Evolutionary conservation across 2,888 invertebrate species (phyloP).

Genomic region (Alcis repandata): DNA sequence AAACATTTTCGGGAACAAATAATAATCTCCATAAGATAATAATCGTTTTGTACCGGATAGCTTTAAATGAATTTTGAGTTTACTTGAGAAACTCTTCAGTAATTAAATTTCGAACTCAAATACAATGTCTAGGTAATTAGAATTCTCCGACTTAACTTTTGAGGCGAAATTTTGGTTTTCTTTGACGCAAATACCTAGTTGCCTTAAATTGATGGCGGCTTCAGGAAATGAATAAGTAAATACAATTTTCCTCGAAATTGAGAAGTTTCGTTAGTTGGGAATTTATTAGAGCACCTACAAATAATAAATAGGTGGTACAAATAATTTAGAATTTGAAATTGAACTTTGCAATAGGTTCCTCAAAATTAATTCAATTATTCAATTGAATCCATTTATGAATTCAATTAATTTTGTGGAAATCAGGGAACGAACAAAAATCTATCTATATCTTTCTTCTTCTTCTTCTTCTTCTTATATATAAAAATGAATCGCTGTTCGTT

Average conservation of each 20-base stretch:
- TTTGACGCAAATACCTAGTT: background rate
- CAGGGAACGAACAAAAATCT: too few relatives aligned
- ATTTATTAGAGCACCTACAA: background rate
- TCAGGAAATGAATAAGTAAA: background rate
- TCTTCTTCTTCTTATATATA: too few relatives aligned
- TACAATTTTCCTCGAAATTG: background rate
- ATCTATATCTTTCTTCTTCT: too few relatives aligned
- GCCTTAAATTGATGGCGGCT: background rate
- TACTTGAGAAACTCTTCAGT: background rate
- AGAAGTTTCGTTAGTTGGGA: background rate
- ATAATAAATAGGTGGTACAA: background rate
- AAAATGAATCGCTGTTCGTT: too few relatives aligned
- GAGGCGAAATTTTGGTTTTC: conserved; percentile 1
- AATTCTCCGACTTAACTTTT: background rate
- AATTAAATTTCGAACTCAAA: background rate
- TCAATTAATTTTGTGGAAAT: too few relatives aligned
- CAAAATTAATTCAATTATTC: too few relatives aligned
- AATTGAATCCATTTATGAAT: too few relatives aligned
- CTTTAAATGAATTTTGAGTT: background rate
- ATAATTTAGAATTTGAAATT: background rate
- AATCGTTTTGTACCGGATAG: background rate
- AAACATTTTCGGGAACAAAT: background rate
- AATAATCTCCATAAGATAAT: background rate
- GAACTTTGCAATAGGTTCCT: too few relatives aligned
- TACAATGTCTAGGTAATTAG: background rate